Conservation (phyloP, 1,140 invertebrate species). For the Helicoverpa zea region DNA sequence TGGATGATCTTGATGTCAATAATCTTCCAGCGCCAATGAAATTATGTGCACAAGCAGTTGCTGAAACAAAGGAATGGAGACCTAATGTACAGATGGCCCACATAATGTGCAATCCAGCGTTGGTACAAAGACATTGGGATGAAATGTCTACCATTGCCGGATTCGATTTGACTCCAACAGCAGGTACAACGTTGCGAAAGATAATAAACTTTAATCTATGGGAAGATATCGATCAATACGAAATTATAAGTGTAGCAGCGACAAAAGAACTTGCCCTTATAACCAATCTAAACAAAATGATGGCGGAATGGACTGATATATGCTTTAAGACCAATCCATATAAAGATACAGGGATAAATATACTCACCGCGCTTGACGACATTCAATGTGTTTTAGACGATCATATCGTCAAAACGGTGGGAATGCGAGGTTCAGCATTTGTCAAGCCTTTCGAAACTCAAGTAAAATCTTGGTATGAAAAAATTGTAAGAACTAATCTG, state of each 20-base stretch:
- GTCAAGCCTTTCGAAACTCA: constrained; percentile 95
- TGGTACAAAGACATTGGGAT: constrained; percentile 96
- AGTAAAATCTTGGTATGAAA: constrained; percentile 94
- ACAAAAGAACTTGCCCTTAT: constrained; percentile 95
- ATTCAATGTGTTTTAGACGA: constrained; percentile 95
- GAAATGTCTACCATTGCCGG: constrained; percentile 95
- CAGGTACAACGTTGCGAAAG: constrained; percentile 94
- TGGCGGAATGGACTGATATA: constrained; percentile 94
- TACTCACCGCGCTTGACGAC: constrained; percentile 94
- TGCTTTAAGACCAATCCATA: constrained; percentile 91
- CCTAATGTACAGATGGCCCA: constrained; percentile 92
- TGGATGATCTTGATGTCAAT: constrained; percentile 92
- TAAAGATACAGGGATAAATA: constrained; percentile 93
- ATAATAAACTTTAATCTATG: constrained; percentile 93
- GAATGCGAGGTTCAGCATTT: constrained; percentile 96
- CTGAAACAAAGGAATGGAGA: constrained; percentile 93
- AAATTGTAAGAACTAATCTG: constrained; percentile 91
- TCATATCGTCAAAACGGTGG: constrained; percentile 95
- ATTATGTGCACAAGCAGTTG: constrained; percentile 90
- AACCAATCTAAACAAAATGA: constrained; percentile 94
- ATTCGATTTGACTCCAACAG: constrained; percentile 94
- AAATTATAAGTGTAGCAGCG: constrained; percentile 96
- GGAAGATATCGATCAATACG: constrained; percentile 92
- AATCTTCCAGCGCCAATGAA: constrained; percentile 93
- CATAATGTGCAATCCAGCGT: constrained; percentile 95